Base-by-base conservation (phyloP, 2,797 vertebrate species). In the Anas flavirostris region DNA sequence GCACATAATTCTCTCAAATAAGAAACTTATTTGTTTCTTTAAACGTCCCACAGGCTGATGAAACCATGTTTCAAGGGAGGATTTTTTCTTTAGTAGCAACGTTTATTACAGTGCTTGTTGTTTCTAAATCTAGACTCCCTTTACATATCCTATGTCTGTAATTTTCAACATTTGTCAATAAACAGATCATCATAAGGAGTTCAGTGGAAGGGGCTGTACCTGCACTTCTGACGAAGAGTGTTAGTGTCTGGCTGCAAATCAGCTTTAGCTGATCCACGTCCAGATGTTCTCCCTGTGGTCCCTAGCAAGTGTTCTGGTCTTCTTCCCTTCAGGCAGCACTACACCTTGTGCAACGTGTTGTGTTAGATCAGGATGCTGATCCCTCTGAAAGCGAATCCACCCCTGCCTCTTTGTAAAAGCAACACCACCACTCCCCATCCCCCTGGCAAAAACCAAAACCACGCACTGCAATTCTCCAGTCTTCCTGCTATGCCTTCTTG, bases 271-370 rank as follows among this genome's bases (percentile, higher is more conserved):
- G 29, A 58, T 33, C 6, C 14, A 28, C 37, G 9, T 5, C 37
- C 55, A 62, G 39, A 55, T 81, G 6, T 6, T 72, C 33, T 79
- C 48, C 16, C 19, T 39, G 26, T 0, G 1, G 58, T 55, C 37
- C 37, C 12, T 16, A 62, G 23, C 31, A 86, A 79, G 48, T 33
- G 18, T 26, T 39, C 41, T 50, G 37, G 41, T 41, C 48, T 46
- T n/a, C 39, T 73, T 73, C 29, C 63, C 52, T 82, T 48, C 81
- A 91, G 64, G 72, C 52, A 92, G 46, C 16, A 5, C 37, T 16
- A 48, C 0, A 0, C 43, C 33, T 82, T 41, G 59, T 7, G 3
- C 56, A 87, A 82, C 44, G 13, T 1, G 7, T 10, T 37, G 52
- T 25, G 16, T 63, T 82, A 22, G 70, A 53, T 81, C 44, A 83